Evolutionary conservation across 2,113 vertebrate species (phyloP).

Genomic region (cattle (Bos taurus)): ARS-UCD2.0 NC_037346.1:60509001-60509500

Average conservation of each 20-base stretch:
- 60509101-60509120: neutral
- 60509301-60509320: neutral
- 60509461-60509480: neutral
- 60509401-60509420: neutral
- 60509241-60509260: neutral
- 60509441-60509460: neutral
- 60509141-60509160: neutral
- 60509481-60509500: neutral
- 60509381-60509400: neutral
- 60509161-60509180: neutral
- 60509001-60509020: neutral
- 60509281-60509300: neutral
- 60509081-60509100: neutral
- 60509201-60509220: neutral
- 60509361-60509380: neutral
- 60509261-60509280: neutral
- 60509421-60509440: neutral
- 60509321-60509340: neutral
- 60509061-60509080: neutral
- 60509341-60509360: neutral
- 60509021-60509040: neutral
- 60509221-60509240: neutral
- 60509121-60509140: neutral
- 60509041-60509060: neutral
- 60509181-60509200: neutral